A percentile compares a stretch with the other conserved stretches of the same genome.
Evolutionary conservation across 2,113 vertebrate species (phyloP).

Genomic region (Poeciliopsis occidentalis): DNA sequence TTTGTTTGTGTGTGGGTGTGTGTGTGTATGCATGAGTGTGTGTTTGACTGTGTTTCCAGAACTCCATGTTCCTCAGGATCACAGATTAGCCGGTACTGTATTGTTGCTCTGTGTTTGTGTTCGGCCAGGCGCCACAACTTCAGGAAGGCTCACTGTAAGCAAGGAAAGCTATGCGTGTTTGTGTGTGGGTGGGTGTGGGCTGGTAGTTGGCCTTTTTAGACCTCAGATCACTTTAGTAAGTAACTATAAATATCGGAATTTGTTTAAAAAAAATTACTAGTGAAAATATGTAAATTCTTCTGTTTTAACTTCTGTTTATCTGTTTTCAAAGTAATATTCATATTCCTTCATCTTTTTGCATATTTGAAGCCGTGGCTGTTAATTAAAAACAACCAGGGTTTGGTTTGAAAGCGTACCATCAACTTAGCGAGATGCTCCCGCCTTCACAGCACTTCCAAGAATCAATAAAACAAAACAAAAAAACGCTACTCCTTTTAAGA

Average conservation of each 20-base stretch:
- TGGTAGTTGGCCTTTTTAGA: slow-evolving; percentile 6
- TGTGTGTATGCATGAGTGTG: slow-evolving; percentile 30
- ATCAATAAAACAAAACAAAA: slow-evolving; percentile 1
- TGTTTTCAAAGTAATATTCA: background rate
- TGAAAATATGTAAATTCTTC: background rate
- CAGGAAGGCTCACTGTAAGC: slow-evolving; percentile 78
- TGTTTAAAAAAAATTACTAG: no score
- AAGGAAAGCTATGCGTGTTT: slow-evolving; percentile 63
- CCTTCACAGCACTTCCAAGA: background rate
- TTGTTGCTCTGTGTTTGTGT: slow-evolving; percentile 82
- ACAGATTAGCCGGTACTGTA: slow-evolving; percentile 77
- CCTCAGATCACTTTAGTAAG: background rate
- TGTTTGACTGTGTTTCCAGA: slow-evolving; percentile 71
- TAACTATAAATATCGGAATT: background rate
- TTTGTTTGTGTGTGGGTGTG: slow-evolving; percentile 43
- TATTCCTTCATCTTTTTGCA: no score
- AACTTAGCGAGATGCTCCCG: background rate
- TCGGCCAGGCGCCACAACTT: slow-evolving; percentile 70
- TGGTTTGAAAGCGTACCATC: background rate
- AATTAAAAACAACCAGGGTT: background rate
- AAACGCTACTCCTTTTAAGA: background rate
- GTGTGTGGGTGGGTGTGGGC: slow-evolving; percentile 48
- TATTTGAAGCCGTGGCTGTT: no score
- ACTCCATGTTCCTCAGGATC: slow-evolving; percentile 80
- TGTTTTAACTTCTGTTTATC: background rate